phyloP scores from a whole-genome alignment of 2,797 vertebrate species.

The Paratrypauchen microcephalus region DNA sequence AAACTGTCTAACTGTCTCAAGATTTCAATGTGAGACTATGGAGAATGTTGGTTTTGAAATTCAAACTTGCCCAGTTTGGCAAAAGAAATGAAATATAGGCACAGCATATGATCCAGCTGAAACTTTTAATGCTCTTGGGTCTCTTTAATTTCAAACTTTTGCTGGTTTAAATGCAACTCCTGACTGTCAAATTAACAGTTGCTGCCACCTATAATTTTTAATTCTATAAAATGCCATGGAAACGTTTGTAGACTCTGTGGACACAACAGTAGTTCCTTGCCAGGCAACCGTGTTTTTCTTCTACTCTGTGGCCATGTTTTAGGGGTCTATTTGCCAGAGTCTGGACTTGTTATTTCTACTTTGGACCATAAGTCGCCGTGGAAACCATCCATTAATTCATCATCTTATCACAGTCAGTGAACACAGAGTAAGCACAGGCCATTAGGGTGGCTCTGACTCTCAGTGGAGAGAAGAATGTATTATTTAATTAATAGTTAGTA shows the following conservation, averaged over 20 bases:
- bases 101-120: conserved; percentile 14
- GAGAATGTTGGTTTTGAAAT: conserved; percentile 24
- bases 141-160: conserved; percentile 29
- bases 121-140: conserved; percentile 20
- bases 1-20: conserved; percentile 9
- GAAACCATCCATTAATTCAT: conserved; percentile 49
- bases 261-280: conserved; percentile 61
- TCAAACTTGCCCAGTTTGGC: conserved; percentile 18
- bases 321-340: conserved; percentile 61
- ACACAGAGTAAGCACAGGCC: conserved; percentile 34
- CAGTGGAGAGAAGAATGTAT: conserved; percentile 35
- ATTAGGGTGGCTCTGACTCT: conserved; percentile 29
- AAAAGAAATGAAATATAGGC: conserved; percentile 39
- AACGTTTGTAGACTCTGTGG: conserved; percentile 37
- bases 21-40: conserved; percentile 18
- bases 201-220: conserved; percentile 17
- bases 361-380: conserved; percentile 35
- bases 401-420: conserved; percentile 44
- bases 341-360: conserved; percentile 47
- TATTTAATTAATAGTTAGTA: neutral
- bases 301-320: conserved; percentile 47
- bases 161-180: conserved; percentile 35
- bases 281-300: conserved; percentile 63
- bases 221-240: conserved; percentile 37
- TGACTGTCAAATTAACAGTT: conserved; percentile 27